phyloP scores from a whole-genome alignment of 2,113 vertebrate genomes.

The Campylomormyrus tamandua region DNA sequence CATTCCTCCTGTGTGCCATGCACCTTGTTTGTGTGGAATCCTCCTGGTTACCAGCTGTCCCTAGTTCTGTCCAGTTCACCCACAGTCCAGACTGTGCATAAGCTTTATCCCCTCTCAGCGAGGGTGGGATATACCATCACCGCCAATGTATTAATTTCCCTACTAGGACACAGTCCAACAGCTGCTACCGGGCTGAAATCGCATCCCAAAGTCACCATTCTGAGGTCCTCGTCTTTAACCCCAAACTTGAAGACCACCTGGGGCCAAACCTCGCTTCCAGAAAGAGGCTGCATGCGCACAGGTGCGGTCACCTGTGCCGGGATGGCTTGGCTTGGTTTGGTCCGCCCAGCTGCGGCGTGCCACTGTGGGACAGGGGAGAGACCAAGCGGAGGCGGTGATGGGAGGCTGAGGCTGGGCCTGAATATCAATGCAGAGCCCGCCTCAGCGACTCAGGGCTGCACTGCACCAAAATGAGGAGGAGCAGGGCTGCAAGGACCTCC shows the following conservation, averaged over 20 bases:
- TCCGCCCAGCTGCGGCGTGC: background rate
- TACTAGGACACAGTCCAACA: background rate
- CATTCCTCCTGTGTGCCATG: too few relatives aligned
- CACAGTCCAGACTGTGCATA: background rate
- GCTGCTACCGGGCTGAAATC: background rate
- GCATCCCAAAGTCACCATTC: background rate
- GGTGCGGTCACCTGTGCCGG: background rate
- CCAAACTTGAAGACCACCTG: background rate
- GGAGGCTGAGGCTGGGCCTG: slow-evolving; percentile 73
- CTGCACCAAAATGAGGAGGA: slow-evolving; percentile 82
- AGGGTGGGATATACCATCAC: background rate
- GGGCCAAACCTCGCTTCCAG: background rate
- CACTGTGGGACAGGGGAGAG: slow-evolving; percentile 5
- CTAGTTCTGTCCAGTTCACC: too few relatives aligned
- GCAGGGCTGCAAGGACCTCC: slow-evolving; percentile 29
- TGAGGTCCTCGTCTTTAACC: background rate
- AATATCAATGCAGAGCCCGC: slow-evolving; percentile 83
- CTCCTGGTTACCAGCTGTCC: too few relatives aligned
- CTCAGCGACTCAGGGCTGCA: slow-evolving; percentile 78
- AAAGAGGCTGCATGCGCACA: background rate
- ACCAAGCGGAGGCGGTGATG: slow-evolving; percentile 57
- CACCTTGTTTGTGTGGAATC: too few relatives aligned
- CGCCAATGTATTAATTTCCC: background rate
- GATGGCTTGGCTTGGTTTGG: background rate
- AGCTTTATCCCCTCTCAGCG: background rate